Evolutionary conservation across 2,113 vertebrate species (phyloP).

Genomic region (Numida meleagris): DNA sequence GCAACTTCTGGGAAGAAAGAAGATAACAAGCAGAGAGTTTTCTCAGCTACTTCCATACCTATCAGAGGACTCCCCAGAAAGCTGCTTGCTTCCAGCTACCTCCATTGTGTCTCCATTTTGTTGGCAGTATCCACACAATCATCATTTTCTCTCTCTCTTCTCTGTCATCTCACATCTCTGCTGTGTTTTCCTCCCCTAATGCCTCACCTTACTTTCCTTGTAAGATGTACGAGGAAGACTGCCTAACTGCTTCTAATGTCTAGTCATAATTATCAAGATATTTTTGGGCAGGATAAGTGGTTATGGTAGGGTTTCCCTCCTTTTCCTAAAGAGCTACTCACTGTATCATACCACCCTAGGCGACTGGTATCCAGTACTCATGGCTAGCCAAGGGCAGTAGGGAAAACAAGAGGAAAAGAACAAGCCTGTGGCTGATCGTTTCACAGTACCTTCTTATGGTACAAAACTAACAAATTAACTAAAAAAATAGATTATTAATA

Average conservation of each 20-base stretch:
- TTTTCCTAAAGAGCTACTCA: neutral
- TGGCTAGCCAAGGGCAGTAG: neutral
- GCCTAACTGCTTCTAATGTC: neutral
- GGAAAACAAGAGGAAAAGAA: neutral
- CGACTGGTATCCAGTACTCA: neutral
- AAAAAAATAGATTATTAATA: neutral
- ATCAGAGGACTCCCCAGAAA: neutral
- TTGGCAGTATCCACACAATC: fast-evolving
- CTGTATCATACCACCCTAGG: neutral
- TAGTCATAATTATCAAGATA: neutral
- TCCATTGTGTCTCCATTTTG: neutral
- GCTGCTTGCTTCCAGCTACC: neutral
- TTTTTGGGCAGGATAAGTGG: neutral
- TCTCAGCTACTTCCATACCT: neutral
- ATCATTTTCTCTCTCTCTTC: neutral
- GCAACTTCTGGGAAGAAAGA: neutral
- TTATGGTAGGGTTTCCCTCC: neutral
- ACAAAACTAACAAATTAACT: no score
- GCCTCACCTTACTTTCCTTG: neutral
- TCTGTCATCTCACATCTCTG: neutral
- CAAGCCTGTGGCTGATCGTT: neutral
- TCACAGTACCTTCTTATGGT: neutral
- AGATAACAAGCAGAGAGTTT: neutral
- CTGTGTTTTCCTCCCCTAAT: fast-evolving
- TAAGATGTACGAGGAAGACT: neutral